Base-by-base conservation (phyloP, 2,113 vertebrate genomes). In the Hydrolagus affinis region DNA sequence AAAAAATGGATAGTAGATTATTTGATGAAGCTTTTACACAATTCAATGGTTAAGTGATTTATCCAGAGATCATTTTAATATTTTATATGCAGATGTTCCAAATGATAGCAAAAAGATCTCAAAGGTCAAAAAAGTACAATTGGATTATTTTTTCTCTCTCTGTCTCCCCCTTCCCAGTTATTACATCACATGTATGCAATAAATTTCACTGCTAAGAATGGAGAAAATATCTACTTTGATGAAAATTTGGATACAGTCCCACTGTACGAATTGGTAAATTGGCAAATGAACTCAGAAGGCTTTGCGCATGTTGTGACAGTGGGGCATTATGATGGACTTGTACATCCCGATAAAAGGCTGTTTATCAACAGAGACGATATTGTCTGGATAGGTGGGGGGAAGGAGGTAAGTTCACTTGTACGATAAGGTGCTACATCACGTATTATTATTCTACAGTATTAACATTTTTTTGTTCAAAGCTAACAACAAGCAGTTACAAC, bases 181-280 rank as follows among this genome's bases (percentile, higher is more conserved):
- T 85, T 94, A 74, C 91, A 94, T 88, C 92, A 93, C 86, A 86
- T 94, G 60, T 90, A 88, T 1, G 86, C 89, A 70, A 90, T 94
- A 10, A 93, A 93, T 88, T 94, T 94, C 77, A 93, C 92, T 28
- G 92, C 90, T 0, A 92, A 91, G 78, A 91, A 86, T 69, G 91
- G 91, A 86, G 92, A 94, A 68, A 91, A 85, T 3, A 91, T 94
- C 57, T 89, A 90, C 80, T 94, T 94, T 88, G 91, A 94, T 85
- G 86, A 91, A 19, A 57, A 87, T 62, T 92, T 93, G n/a, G 92
- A 94, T 86, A 92, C 92, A 56, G 90, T 89, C 66, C 91, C 93
- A 30, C 90, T 87, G 4, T 94, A 94, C 71, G 91, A 91, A 19
- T 87, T 94, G 85, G 92, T 94, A 7, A 94, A 94, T 87, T 94